Conservation (phyloP, 2,113 vertebrate species). For the Stegastes partitus region DNA sequence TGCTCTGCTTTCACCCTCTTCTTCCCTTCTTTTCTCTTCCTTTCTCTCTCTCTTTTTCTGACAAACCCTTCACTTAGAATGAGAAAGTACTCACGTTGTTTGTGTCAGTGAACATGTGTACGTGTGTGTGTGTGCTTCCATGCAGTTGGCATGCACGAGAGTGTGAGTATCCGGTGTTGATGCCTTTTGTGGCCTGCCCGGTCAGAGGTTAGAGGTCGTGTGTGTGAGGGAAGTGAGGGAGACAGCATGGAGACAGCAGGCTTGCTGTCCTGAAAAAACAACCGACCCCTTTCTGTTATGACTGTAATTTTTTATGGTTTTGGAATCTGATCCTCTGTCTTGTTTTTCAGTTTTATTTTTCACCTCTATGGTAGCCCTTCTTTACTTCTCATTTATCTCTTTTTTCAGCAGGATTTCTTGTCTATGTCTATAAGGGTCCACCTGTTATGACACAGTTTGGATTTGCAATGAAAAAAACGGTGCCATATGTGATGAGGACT, state of each 20-base stretch:
- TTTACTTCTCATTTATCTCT: not conserved
- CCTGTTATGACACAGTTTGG: too few relatives aligned
- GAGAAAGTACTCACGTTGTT: constrained; percentile 7
- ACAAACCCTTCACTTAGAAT: not conserved
- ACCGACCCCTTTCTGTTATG: constrained; percentile 42
- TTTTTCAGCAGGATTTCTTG: not conserved
- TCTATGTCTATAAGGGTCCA: too few relatives aligned
- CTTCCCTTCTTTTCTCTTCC: constrained; percentile 2
- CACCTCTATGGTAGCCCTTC: not conserved
- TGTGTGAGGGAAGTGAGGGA: constrained; percentile 73
- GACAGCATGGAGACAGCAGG: constrained; percentile 71
- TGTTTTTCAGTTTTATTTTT: constrained; percentile 7
- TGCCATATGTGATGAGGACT: too few relatives aligned
- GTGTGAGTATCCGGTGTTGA: constrained; percentile 73
- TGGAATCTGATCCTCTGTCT: not conserved
- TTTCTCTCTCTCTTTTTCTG: constrained; percentile 14
- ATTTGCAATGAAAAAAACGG: too few relatives aligned
- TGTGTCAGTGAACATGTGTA: not conserved
- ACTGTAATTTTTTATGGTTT: constrained; percentile 35
- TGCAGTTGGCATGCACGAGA: constrained; percentile 59
- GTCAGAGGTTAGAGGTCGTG: constrained; percentile 68
- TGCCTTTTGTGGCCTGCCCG: constrained; percentile 54
- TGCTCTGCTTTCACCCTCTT: not conserved
- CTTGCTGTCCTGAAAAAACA: constrained; percentile 74
- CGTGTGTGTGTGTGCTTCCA: not conserved